Conservation (phyloP, 2,113 vertebrate species). For the Nothocercus nigrocapillus region DNA sequence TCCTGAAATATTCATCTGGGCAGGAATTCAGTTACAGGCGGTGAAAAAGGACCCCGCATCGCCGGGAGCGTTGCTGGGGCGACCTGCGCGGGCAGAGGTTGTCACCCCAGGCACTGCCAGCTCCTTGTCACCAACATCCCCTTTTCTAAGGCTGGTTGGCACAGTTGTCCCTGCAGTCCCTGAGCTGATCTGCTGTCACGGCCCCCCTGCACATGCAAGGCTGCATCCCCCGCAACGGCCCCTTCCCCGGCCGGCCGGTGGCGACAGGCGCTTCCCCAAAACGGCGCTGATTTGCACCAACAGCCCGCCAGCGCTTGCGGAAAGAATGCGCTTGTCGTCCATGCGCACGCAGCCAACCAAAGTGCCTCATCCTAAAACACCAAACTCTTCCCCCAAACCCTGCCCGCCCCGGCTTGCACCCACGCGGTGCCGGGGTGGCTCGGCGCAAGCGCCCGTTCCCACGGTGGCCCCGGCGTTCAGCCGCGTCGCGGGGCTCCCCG, state of each 20-base stretch:
- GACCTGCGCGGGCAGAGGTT: not conserved
- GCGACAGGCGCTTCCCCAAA: not conserved
- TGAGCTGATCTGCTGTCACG: not conserved
- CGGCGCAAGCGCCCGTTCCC: not conserved
- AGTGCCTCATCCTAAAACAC: not conserved
- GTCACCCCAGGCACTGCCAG: not conserved
- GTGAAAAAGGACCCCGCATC: conserved; percentile 6
- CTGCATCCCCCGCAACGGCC: not conserved
- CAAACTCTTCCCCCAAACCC: not conserved
- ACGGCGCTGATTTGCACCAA: not conserved
- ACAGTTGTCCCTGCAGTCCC: not conserved
- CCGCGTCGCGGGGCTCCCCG: not conserved
- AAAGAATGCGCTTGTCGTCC: no score
- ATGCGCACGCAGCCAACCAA: no score
- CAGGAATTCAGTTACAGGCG: conserved; percentile 37
- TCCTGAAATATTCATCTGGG: conserved; percentile 66
- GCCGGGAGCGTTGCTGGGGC: not conserved
- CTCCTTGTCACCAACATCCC: not conserved
- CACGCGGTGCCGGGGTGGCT: not conserved
- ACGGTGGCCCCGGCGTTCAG: not conserved
- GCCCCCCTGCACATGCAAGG: not conserved
- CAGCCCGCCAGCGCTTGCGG: no score
- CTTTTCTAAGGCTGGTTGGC: not conserved
- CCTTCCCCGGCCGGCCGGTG: not conserved
- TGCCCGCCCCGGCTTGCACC: not conserved